phyloP scores from a whole-genome alignment of 2,797 vertebrate species.

The Chlorospingus semifuscus region DNA sequence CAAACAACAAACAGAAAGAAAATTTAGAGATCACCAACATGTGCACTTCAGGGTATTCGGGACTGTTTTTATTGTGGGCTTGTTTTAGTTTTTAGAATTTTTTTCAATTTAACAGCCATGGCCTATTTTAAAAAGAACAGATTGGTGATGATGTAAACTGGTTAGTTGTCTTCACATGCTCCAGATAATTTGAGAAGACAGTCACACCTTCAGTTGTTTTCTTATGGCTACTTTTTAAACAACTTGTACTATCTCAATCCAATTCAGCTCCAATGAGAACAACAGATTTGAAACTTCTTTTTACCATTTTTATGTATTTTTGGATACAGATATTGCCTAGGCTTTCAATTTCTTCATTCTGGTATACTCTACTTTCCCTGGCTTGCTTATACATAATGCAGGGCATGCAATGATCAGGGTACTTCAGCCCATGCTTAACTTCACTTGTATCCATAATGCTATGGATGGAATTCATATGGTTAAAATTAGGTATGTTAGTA shows the following conservation, averaged over 20 bases:
- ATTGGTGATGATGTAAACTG: not conserved
- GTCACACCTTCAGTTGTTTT: not conserved
- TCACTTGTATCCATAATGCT: not conserved
- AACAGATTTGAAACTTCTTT: not conserved
- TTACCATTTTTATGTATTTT: not conserved
- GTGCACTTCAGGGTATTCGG: not conserved
- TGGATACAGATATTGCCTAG: not conserved
- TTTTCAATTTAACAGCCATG: not conserved
- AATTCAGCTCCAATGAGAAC: not conserved
- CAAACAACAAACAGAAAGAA: not conserved
- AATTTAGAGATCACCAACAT: not conserved
- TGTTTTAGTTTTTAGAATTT: not conserved
- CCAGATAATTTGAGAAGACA: not conserved
- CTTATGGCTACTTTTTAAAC: not conserved
- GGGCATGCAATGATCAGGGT: not conserved
- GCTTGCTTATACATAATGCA: not conserved
- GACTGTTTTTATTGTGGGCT: not conserved
- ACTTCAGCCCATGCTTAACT: not conserved
- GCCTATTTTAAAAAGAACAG: not conserved
- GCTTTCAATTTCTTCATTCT: not conserved
- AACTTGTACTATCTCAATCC: not conserved
- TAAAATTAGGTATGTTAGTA: not conserved
- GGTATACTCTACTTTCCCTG: not conserved
- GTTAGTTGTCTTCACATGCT: not conserved
- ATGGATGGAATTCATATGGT: not conserved